Conservation (phyloP, 2,888 invertebrate species). For the Tipula unca region DNA sequence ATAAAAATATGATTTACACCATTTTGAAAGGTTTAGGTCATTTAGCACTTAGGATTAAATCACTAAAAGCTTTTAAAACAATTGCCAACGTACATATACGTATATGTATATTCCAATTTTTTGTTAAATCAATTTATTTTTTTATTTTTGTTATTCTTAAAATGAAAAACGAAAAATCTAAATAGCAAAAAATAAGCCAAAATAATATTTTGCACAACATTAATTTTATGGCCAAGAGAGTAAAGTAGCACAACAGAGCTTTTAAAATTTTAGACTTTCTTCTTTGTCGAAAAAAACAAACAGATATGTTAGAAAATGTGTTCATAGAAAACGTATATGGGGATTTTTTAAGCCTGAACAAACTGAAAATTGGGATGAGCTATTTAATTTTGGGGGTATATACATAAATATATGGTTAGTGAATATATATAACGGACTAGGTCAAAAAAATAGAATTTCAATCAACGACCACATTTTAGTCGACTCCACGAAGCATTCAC, state of each 20-base stretch:
- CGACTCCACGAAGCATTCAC: too few species aligned
- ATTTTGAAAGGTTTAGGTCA: background rate
- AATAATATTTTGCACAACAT: background rate
- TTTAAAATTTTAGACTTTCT: background rate
- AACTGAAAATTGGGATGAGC: too few species aligned
- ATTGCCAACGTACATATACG: background rate
- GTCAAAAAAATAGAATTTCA: too few species aligned
- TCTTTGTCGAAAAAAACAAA: background rate
- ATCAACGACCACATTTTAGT: too few species aligned
- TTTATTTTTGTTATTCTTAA: background rate
- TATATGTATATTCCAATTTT: background rate
- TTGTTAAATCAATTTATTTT: background rate
- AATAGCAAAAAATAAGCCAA: background rate
- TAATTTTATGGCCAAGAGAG: background rate
- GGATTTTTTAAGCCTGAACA: too few species aligned
- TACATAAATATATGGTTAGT: too few species aligned
- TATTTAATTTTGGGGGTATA: too few species aligned
- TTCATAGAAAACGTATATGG: background rate
- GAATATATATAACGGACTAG: too few species aligned
- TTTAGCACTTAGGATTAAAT: slow-evolving; percentile 2
- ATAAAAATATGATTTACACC: background rate
- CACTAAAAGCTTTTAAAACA: background rate
- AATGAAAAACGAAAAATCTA: background rate
- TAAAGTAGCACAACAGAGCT: background rate
- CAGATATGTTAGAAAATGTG: background rate